Evolutionary conservation across 2,113 vertebrate species (phyloP), one percentile per base, ranked within the genome.

Genomic region (Neotoma lepida): DNA sequence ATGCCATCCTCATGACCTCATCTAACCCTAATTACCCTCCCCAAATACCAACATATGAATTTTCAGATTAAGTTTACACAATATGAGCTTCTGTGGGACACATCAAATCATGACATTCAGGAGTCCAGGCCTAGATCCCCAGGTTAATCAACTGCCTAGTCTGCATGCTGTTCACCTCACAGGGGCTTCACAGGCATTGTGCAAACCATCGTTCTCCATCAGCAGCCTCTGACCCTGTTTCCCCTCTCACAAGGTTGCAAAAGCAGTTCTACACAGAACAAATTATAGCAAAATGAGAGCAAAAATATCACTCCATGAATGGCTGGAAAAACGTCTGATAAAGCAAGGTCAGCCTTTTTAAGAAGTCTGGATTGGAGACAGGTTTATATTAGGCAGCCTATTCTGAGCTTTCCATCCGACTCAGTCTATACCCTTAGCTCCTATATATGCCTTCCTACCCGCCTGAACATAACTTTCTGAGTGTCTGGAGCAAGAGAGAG

Each of bases 291-390:
- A 86, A 95, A 20, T 66, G 10, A 88, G 26, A 81, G 76, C 10
- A 44, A 92, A 94, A 87, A 84, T 77, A 90, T 71, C 68, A 90
- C 26, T 73, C 77, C 28, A 41, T 71, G 68, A 84, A 90, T 64
- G 68, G 17, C 6, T 94, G 81, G 91, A 58, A 41, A 89, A 68
- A 71, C 14, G 46, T 26, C 63, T 82, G 15, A 90, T 58, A 64
- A 30, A 81, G 73, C 39, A 87, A 90, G 58, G 58, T 86, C 56
- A 81, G 41, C 20, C n/a, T 76, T 88, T 88, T 64, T 74, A 49
- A 76, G 61, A 91, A 39, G 12, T 80, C 89, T 88, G 51, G 44
- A 41, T 86, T 80, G 30, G 30, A 77, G 24, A 76, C 58, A 74
- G 13, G 73, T 81, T 94, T 86, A 81, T 68, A 46, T 81, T 64